A percentile compares a stretch with the other conserved stretches of the same genome.
Evolutionary conservation across 2,797 vertebrate species (phyloP).

Genomic region (Microhierax caerulescens): DNA sequence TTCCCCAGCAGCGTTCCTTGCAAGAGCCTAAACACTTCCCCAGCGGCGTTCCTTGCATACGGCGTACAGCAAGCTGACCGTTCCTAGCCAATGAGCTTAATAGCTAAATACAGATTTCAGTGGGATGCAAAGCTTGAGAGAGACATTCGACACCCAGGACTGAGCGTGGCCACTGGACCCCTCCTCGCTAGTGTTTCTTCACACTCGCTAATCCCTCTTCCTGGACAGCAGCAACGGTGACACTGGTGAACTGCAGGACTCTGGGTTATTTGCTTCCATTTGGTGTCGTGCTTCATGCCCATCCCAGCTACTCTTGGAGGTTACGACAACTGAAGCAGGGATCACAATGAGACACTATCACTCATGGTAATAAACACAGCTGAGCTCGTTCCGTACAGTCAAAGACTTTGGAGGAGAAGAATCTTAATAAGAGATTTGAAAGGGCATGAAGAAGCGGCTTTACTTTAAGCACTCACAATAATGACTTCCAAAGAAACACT

Average conservation of each 20-base stretch:
- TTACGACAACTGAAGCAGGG: neutral
- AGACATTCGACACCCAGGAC: constrained; percentile 6
- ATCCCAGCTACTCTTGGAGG: neutral
- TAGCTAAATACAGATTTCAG: constrained; percentile 53
- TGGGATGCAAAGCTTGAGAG: constrained; percentile 9
- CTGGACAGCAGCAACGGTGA: neutral
- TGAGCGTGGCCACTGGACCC: neutral
- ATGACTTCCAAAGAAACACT: neutral
- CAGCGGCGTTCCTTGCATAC: neutral
- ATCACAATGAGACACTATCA: neutral
- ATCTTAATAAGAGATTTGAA: neutral
- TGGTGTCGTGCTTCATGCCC: neutral
- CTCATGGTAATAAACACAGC: neutral
- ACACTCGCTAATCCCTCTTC: constrained; percentile 35
- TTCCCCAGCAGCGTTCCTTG: neutral
- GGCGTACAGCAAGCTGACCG: neutral
- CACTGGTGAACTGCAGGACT: neutral
- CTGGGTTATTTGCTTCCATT: neutral
- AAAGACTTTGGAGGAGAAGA: neutral
- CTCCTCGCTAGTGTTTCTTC: constrained; percentile 11
- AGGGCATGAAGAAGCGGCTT: neutral
- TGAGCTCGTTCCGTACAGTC: neutral
- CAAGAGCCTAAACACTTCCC: neutral
- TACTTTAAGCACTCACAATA: neutral
- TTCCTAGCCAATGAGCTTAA: neutral